These are phyloP conservation scores for Coranthus polyacanthus DNA, from an alignment of 2,797 vertebrate genomes.

Conservation along the genomic window DNA sequence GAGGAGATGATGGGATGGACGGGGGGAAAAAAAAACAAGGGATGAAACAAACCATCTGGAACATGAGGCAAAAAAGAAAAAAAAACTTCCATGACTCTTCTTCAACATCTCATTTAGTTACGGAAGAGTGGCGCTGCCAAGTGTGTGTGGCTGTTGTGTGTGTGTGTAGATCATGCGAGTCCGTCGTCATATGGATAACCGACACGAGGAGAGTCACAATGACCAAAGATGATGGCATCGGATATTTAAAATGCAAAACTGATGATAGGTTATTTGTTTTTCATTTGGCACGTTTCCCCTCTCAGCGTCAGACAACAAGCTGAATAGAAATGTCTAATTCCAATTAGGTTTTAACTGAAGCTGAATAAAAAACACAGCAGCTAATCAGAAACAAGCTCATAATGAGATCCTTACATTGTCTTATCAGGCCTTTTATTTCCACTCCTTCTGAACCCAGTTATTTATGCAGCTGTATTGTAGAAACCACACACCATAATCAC, in stretches of 20 bases:
- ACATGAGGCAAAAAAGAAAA: slow-evolving; percentile 38
- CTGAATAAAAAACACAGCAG: slow-evolving; percentile 14
- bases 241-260: slow-evolving; percentile 40
- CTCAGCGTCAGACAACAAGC: slow-evolving; percentile 12
- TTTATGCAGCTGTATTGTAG: slow-evolving; percentile 50
- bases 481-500: slow-evolving; percentile 52
- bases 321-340: slow-evolving; percentile 8
- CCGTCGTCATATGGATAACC: slow-evolving; percentile 4
- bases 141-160: slow-evolving; percentile 18
- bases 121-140: slow-evolving; percentile 33
- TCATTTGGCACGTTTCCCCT: slow-evolving; percentile 9
- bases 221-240: slow-evolving; percentile 11
- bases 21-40: slow-evolving; percentile 33
- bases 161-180: neutral
- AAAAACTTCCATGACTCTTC: slow-evolving; percentile 37
- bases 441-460: slow-evolving; percentile 32
- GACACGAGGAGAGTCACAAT: slow-evolving; percentile 44
- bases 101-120: slow-evolving; percentile 59
- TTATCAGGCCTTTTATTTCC: slow-evolving; percentile 40
- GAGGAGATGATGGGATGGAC: slow-evolving; percentile 27
- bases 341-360: slow-evolving; percentile 12
- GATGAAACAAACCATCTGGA: slow-evolving; percentile 68
- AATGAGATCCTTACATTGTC: slow-evolving; percentile 33
- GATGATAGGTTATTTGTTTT: slow-evolving; percentile 10
- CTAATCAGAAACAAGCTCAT: slow-evolving; percentile 29